A percentile compares a stretch with the other conserved stretches of the same genome.
These are phyloP conservation scores for Galeruca laticollis DNA, from an alignment of 2,888 invertebrate species.

Conservation along the genomic window DNA sequence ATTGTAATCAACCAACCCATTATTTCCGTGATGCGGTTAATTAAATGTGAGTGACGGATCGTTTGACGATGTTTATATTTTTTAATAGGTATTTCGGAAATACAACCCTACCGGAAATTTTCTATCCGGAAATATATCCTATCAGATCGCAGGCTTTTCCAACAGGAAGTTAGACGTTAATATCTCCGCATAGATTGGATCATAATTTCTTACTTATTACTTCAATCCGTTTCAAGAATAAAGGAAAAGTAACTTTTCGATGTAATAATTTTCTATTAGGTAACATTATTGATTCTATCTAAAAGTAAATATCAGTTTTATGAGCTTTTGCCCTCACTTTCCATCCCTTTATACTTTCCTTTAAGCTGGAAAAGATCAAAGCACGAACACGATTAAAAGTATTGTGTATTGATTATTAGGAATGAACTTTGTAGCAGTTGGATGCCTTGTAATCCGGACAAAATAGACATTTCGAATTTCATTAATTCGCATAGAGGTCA, in stretches of 20 bases:
- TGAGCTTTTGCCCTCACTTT: neutral
- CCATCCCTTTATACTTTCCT: neutral
- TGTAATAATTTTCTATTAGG: too few relatives aligned
- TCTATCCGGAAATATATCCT: too few relatives aligned
- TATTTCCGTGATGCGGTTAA: slow-evolving; percentile 1
- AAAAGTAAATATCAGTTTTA: neutral
- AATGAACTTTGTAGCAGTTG: neutral
- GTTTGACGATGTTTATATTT: slow-evolving; percentile 1
- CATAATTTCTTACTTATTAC: too few relatives aligned
- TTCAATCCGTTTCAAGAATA: too few relatives aligned
- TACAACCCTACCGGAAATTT: slow-evolving; percentile 15
- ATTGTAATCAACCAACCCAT: neutral
- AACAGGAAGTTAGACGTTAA: neutral
- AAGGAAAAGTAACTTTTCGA: too few relatives aligned
- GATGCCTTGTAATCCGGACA: neutral
- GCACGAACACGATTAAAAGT: neutral
- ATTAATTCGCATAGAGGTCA: too few relatives aligned
- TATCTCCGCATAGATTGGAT: neutral
- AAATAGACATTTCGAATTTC: too few relatives aligned
- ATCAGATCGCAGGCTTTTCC: slow-evolving; percentile 5
- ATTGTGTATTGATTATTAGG: neutral
- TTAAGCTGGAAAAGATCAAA: neutral
- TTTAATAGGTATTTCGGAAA: neutral
- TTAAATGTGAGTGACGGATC: slow-evolving; percentile 9
- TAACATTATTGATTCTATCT: neutral